Base-by-base conservation (phyloP, 2,113 vertebrate genomes). In the Dunckerocampus dactyliophorus region DNA sequence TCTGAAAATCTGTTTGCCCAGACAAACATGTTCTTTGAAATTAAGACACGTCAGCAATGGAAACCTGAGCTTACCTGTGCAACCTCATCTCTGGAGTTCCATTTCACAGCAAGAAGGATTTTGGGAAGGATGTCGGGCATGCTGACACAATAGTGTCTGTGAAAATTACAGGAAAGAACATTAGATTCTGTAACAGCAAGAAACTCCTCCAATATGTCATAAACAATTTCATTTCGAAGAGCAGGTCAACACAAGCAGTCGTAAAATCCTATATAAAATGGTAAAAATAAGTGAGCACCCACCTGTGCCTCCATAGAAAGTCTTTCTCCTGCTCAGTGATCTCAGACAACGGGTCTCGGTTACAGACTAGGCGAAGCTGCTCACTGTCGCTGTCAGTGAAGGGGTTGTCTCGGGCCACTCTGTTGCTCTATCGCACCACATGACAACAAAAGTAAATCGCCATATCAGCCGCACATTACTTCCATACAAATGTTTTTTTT, bases 321-420 rank as follows among this genome's bases (percentile, higher is more conserved):
- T 99, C 96, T 71, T 99, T 99, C 85, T 99, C 96, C 81, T 99
- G 96, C 88, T 99, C 96, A 91, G 96, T 99, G 88, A 99, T 98
- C 87, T 99, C 96, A 92, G 96, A 99, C 45, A 99, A 89, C 34
- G 96, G 93, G 84, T 99, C 96, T 84, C 95, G 86, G 71, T 92
- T 97, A 71, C 93, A 94, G 77, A 99, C 92, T 81, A 92, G 92
- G 47, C 93, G 89, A 11, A 99, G 92, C 71, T 99, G 96, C 70
- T 99, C 96, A 66, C 92, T 95, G 82, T 98, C 96, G n/a, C 74
- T 89, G 70, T 98, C 95, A 62, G 94, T 93, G 82, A 97, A 85
- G 71, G 94, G 93, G 1, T 96, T 96, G 82, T 98, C 96, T 77
- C 95, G 92, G 21, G 94, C 95, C 87, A 96, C 65, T 77, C 96